Conservation (phyloP, 2,888 invertebrate genomes). For the Heteromyza rotundicornis region DNA sequence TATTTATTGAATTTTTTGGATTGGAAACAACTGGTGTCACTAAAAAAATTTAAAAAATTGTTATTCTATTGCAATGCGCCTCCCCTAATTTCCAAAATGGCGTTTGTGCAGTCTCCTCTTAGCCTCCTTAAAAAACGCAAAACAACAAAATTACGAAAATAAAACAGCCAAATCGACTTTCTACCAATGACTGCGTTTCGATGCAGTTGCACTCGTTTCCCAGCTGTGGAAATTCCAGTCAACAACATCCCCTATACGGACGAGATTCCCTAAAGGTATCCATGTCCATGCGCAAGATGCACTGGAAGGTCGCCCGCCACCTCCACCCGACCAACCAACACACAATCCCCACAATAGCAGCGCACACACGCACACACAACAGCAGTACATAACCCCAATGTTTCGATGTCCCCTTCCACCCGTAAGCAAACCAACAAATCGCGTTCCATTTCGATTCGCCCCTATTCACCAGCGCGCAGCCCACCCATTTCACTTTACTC, state of each 20-base stretch:
- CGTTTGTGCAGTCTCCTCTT: neutral
- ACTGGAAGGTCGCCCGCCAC: slow-evolving; percentile 8
- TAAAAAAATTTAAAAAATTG: no score
- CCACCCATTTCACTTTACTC: neutral
- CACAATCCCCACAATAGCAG: slow-evolving; percentile 23
- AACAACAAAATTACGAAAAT: no score
- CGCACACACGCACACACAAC: slow-evolving; percentile 14
- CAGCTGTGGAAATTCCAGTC: slow-evolving; percentile 13
- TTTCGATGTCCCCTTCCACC: neutral
- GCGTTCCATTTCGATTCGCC: slow-evolving; percentile 19
- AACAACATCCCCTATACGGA: neutral
- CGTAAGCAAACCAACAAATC: slow-evolving; percentile 31
- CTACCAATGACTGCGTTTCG: slow-evolving; percentile 30
- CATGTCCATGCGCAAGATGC: slow-evolving; percentile 19
- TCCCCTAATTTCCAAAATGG: neutral
- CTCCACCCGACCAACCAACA: slow-evolving; percentile 27
- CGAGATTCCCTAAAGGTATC: slow-evolving; percentile 2
- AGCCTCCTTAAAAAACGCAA: neutral
- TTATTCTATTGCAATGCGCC: no score
- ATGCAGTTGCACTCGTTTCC: slow-evolving; percentile 26
- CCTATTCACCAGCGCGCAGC: slow-evolving; percentile 18
- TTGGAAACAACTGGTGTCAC: no score
- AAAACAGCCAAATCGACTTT: no score
- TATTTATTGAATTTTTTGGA: no score
- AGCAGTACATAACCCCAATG: slow-evolving; percentile 13